Evolutionary conservation across 2,113 vertebrate genomes (phyloP), one percentile per base, ranked within the genome.

Genomic region (Lontra canadensis): DNA sequence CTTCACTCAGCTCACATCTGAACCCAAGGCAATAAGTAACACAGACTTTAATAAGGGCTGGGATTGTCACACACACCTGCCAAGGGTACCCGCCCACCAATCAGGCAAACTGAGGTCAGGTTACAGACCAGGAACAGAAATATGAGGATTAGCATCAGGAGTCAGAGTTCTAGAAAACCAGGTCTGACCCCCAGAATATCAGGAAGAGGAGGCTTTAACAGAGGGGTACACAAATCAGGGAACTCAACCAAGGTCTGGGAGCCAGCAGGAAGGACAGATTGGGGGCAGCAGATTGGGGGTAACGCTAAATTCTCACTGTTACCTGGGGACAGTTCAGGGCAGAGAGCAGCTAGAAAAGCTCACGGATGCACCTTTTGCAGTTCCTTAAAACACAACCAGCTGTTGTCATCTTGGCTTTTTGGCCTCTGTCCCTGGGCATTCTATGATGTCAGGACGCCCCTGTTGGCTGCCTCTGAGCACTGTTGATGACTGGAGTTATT

Each of bases 311-410:
- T 47, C 55, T 49, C 21, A 47, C 14, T 76, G 34, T 85, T 13
- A 31, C 55, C 44, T 76, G 14, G 17, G 63, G 63, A 52, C 18
- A 86, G 57, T 36, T 44, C 21, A 57, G 61, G 71, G 71, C 83
- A 78, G 39, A 84, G 42, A 93, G n/a, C 82, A 86, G 71, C 57
- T 29, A 39, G 44, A 55, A 86, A 85, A 31, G 69, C 31, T 39
- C 69, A n/a, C 0, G 0, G 9, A 57, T 26, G 20, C 4, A 4
- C 25, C 42, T 39, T 73, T 31, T 63, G 47, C 36, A 79, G 34
- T 57, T 87, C 59, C 67, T 78, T 87, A n/a, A 67, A 86, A 57
- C 44, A 55, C 59, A n/a, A 18, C 83, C 65, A 34, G 36, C 59
- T 4, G 0, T 57, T 49, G 47, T 42, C 36, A 67, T 42, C 14